phyloP scores from a whole-genome alignment of 2,113 vertebrate species.

The Phaethon lepturus region DNA sequence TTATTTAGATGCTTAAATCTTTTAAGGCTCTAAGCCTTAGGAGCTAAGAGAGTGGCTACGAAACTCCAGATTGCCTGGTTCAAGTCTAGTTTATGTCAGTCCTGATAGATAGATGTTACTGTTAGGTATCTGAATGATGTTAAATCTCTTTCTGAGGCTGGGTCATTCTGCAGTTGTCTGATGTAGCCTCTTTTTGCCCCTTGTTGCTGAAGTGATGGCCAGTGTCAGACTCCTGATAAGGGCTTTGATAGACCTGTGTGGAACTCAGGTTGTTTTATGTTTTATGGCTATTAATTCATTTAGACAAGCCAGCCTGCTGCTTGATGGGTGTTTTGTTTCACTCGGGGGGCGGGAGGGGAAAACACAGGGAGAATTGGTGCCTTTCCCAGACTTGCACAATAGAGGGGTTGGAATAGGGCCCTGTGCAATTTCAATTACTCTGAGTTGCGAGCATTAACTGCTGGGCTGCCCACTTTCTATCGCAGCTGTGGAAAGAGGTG shows the following conservation, averaged over 20 bases:
- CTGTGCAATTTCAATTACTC: neutral
- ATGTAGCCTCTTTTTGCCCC: neutral
- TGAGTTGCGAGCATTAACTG: neutral
- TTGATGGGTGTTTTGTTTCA: constrained; percentile 31
- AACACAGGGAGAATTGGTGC: constrained; percentile 15
- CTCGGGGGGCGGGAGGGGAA: fast-evolving
- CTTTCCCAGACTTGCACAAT: constrained; percentile 35
- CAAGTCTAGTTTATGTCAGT: neutral
- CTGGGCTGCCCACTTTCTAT: neutral
- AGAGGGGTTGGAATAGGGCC: neutral
- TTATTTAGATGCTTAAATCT: neutral
- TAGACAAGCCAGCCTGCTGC: neutral
- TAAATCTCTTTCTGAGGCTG: neutral
- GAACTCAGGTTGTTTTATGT: neutral
- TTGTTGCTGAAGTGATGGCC: neutral
- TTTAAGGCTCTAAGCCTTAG: neutral
- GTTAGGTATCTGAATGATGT: neutral
- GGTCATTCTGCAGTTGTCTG: neutral
- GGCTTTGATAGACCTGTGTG: neutral
- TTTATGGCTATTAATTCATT: constrained; percentile 5
- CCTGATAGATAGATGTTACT: neutral
- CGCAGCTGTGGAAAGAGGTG: neutral
- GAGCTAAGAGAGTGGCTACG: neutral
- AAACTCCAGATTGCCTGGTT: neutral
- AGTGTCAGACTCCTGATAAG: neutral